These are phyloP conservation scores for Micromussa lordhowensis DNA, from an alignment of 92 coral and sea anemone species.

Conservation along the genomic window DNA sequence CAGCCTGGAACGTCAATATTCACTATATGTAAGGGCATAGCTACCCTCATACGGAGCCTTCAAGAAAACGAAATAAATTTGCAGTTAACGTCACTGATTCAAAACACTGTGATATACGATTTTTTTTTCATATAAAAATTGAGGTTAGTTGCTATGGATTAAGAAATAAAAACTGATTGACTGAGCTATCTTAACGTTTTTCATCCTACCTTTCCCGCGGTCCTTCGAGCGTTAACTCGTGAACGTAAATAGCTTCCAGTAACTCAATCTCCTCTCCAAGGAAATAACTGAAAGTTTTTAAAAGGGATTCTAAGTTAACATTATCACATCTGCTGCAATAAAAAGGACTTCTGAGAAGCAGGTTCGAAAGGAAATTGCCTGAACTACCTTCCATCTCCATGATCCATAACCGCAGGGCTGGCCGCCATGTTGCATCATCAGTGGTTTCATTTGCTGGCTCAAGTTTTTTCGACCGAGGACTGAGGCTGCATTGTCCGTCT, in stretches of 20 bases:
- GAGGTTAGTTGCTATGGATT: neutral
- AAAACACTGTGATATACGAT: too few relatives aligned
- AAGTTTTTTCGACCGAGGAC: neutral
- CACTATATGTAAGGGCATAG: too few relatives aligned
- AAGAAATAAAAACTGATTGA: neutral
- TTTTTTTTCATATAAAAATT: neutral
- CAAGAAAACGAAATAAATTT: too few relatives aligned
- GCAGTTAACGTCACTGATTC: too few relatives aligned
- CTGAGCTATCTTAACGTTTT: neutral
- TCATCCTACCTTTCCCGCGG: conserved; percentile 73
- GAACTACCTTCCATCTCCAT: conserved; percentile 34
- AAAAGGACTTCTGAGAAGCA: too few relatives aligned
- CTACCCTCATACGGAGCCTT: too few relatives aligned
- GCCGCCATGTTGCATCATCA: conserved; percentile 29
- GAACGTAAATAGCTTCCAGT: conserved; percentile 92
- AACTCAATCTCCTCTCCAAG: conserved; percentile 89
- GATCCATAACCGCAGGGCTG: neutral
- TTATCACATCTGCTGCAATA: neutral
- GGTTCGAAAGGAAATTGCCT: neutral
- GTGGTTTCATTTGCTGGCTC: conserved; percentile 1
- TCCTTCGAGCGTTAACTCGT: conserved; percentile 83
- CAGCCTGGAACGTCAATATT: too few relatives aligned
- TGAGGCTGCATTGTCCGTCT: neutral
- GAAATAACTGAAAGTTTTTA: conserved; percentile 51
- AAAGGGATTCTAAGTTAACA: neutral